phyloP scores from a whole-genome alignment of 2,113 vertebrate genomes.

The Salvelinus sp. region DNA sequence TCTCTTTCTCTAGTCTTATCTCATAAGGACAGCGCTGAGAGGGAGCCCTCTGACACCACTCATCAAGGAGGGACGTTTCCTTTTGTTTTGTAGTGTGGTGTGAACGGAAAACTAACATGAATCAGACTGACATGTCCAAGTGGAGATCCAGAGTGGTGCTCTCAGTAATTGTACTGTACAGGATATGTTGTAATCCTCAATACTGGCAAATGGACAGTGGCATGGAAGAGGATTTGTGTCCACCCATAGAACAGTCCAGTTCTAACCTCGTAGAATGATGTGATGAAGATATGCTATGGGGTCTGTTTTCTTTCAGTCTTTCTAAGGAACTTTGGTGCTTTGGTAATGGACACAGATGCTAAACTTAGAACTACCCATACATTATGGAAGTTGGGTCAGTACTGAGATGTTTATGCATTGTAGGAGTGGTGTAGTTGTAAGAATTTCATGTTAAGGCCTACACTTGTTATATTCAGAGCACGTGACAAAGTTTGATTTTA shows the following conservation, averaged over 20 bases:
- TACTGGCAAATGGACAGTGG: background rate
- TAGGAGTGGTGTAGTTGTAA: background rate
- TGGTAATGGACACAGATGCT: background rate
- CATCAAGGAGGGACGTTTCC: constrained; percentile 43
- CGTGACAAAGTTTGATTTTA: too few species aligned
- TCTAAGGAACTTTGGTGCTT: background rate
- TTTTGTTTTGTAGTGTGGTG: constrained; percentile 18
- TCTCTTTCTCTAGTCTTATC: constrained; percentile 42
- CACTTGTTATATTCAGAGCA: too few species aligned
- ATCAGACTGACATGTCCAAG: constrained; percentile 16
- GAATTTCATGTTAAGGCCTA: too few species aligned
- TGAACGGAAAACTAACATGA: constrained; percentile 42
- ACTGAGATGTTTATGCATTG: background rate
- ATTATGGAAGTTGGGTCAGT: background rate
- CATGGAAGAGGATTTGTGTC: background rate
- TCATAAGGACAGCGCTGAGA: constrained; percentile 11
- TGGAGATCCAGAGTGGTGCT: constrained; percentile 16
- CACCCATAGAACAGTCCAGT: background rate
- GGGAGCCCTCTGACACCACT: constrained; percentile 34
- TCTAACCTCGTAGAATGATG: background rate
- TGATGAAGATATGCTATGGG: background rate
- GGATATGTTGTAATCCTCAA: background rate
- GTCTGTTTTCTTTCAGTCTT: background rate
- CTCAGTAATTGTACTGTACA: background rate
- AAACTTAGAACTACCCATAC: background rate